phyloP scores from a whole-genome alignment of 2,888 invertebrate genomes.

The Aromia moschata region DNA sequence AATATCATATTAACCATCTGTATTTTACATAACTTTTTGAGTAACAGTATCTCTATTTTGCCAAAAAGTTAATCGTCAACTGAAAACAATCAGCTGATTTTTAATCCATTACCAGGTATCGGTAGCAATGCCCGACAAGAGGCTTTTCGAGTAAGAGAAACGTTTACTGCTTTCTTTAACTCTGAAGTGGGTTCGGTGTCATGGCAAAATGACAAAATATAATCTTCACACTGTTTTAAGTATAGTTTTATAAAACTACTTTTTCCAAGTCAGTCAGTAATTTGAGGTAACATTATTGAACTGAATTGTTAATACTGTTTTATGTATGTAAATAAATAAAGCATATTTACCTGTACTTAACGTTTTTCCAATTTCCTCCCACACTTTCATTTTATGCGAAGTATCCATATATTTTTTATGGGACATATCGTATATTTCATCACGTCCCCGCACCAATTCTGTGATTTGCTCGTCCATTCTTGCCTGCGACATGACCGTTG shows the following conservation, averaged over 20 bases:
- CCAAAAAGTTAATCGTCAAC: slow-evolving; percentile 19
- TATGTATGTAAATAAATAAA: too few relatives aligned
- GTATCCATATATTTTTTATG: slow-evolving; percentile 16
- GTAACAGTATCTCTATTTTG: not conserved
- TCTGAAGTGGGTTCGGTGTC: slow-evolving; percentile 6
- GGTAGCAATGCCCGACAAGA: slow-evolving; percentile 12
- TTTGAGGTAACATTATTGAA: too few relatives aligned
- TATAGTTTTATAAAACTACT: slow-evolving; percentile 2
- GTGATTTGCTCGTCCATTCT: slow-evolving; percentile 9
- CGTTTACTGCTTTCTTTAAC: slow-evolving; percentile 13
- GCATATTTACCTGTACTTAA: slow-evolving; percentile 8
- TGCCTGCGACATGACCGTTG: too few relatives aligned
- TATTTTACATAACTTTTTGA: not conserved
- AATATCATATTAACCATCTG: not conserved
- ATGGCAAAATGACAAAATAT: slow-evolving; percentile 25
- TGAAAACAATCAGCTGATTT: slow-evolving; percentile 6
- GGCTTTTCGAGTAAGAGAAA: slow-evolving; percentile 20
- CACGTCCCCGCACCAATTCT: slow-evolving; percentile 1
- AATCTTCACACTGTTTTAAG: not conserved
- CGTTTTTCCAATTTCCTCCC: slow-evolving; percentile 17
- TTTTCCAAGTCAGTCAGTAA: too few relatives aligned
- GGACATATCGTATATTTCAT: not conserved
- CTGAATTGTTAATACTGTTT: too few relatives aligned
- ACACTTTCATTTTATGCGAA: slow-evolving; percentile 11
- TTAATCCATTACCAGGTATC: not conserved